Conservation (phyloP, 2,113 vertebrate genomes). For the Pelvicachromis taeniatus region DNA sequence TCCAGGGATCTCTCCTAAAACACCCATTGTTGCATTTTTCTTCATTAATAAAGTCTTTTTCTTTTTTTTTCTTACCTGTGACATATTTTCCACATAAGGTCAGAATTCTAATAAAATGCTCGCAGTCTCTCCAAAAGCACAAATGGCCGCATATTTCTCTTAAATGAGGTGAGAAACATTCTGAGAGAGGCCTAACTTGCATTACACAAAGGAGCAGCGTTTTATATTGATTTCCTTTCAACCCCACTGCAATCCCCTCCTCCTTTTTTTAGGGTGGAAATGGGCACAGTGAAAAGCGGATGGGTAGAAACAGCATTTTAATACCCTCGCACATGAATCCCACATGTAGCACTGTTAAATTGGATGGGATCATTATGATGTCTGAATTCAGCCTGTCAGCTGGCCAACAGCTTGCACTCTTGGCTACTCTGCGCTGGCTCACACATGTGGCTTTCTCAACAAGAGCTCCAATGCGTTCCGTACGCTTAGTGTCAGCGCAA, state of each 20-base stretch:
- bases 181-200: neutral
- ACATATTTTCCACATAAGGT: slow-evolving; percentile 54
- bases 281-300: slow-evolving; percentile 36
- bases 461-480: slow-evolving; percentile 42
- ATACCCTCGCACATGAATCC: slow-evolving; percentile 62
- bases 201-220: neutral
- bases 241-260: neutral
- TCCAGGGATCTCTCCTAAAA: neutral
- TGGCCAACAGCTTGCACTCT: slow-evolving; percentile 65
- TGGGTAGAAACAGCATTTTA: slow-evolving; percentile 58
- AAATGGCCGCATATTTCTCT: slow-evolving; percentile 3
- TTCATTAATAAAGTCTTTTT: slow-evolving; percentile 21
- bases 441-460: slow-evolving; percentile 66
- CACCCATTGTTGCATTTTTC: slow-evolving; percentile 28
- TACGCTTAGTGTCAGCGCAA: slow-evolving; percentile 53
- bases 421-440: slow-evolving; percentile 52
- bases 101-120: slow-evolving; percentile 45
- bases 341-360: slow-evolving; percentile 61
- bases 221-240: slow-evolving; percentile 16
- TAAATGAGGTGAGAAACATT: slow-evolving; percentile 49
- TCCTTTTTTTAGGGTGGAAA: slow-evolving; percentile 36
- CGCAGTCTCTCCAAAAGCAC: slow-evolving; percentile 7
- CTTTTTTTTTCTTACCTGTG: neutral
- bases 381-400: slow-evolving; percentile 64
- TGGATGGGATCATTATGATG: slow-evolving; percentile 64